Conservation (phyloP, 1,140 invertebrate species). For the Xylocopa sonorina region DNA sequence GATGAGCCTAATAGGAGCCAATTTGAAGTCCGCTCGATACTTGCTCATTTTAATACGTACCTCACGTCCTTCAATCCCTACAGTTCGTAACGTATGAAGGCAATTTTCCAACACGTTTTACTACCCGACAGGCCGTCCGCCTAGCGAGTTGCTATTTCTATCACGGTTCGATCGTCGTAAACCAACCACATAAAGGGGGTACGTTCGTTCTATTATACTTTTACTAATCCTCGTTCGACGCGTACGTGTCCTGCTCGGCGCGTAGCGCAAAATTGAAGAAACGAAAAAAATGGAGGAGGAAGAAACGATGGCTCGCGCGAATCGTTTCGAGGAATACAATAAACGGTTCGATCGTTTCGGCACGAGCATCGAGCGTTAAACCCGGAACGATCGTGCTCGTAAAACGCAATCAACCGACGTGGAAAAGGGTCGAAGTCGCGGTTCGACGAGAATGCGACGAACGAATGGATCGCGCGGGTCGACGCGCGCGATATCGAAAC, state of each 20-base stretch:
- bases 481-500: no score
- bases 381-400: constrained; percentile 37
- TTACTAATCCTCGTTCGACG: no score
- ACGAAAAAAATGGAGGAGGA: not conserved
- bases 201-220: not conserved
- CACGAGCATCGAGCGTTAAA: not conserved
- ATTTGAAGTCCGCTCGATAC: not conserved
- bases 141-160: not conserved
- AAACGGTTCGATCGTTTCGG: not conserved
- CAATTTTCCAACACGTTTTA: constrained; percentile 3
- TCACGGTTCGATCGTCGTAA: constrained; percentile 1
- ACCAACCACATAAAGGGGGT: not conserved
- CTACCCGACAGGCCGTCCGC: not conserved
- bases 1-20: not conserved
- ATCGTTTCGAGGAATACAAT: not conserved
- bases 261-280: not conserved
- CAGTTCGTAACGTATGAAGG: not conserved
- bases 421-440: not conserved
- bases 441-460: constrained; percentile 2
- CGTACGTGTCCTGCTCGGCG: not conserved
- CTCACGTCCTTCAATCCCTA: not conserved
- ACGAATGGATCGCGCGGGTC: not conserved
- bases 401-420: constrained; percentile 31
- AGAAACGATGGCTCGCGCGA: not conserved
- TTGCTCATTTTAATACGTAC: not conserved